A percentile compares a stretch with the other conserved stretches of the same genome.
Evolutionary conservation across 2,888 invertebrate species (phyloP).

Genomic region (Ophion ventricosus): DNA sequence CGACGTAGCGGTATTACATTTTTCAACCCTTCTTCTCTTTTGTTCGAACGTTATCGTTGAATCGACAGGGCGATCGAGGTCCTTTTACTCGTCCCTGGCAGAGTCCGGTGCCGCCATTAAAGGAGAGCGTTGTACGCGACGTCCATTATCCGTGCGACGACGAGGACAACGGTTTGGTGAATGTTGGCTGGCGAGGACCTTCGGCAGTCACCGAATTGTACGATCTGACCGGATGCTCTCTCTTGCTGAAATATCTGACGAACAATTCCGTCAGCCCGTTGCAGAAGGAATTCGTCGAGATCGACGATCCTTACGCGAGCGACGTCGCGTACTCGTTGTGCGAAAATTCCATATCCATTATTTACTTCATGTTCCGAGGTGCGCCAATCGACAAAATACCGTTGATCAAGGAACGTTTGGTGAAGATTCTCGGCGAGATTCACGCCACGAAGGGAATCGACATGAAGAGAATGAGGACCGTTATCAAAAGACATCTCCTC

Average conservation of each 20-base stretch:
- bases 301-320: constrained; percentile 92
- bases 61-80: constrained; percentile 83
- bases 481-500: constrained; percentile 89
- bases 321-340: constrained; percentile 88
- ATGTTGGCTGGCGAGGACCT: constrained; percentile 93
- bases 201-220: constrained; percentile 85
- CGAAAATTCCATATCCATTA: constrained; percentile 89
- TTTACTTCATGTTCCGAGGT: constrained; percentile 90
- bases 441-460: constrained; percentile 86
- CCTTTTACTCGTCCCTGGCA: constrained; percentile 92
- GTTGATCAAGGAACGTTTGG: constrained; percentile 86
- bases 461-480: constrained; percentile 89
- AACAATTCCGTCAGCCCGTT: constrained; percentile 95
- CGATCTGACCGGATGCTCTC: constrained; percentile 87
- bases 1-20: background rate
- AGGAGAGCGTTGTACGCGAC: constrained; percentile 85
- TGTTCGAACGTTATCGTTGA: constrained; percentile 8
- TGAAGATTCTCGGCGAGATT: constrained; percentile 84
- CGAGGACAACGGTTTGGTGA: constrained; percentile 91
- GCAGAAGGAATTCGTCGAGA: constrained; percentile 92
- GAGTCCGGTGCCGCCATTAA: constrained; percentile 87
- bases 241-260: constrained; percentile 92
- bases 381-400: constrained; percentile 89
- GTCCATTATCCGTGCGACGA: constrained; percentile 92
- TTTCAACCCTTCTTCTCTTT: background rate